Base-by-base conservation (phyloP, 2,113 vertebrate species). In the Taxidea taxus region DNA sequence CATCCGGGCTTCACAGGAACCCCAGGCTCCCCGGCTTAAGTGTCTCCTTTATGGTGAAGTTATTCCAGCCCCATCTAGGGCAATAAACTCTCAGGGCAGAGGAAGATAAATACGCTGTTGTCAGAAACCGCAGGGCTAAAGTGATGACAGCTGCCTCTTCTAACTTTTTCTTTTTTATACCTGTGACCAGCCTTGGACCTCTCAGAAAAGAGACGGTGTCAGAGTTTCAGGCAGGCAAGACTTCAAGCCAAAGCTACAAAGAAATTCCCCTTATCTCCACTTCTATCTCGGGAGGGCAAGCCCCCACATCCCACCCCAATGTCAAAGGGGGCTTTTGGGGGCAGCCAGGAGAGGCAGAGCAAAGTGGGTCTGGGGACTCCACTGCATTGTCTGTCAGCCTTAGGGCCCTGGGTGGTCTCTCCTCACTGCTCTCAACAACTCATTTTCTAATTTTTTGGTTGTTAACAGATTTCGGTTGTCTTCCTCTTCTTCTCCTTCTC, bases 401-500 rank as follows among this genome's bases (percentile, higher is more conserved):
- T 11, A 58, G 74, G 21, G 20, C 64, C 60, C 37, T 51, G 39
- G 23, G 12, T 78, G 84, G 6, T 42, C 87, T 60, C 93, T 91
- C 25, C 89, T 58, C 42, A 0, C 25, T 34, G 1, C 70, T 62
- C 74, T 16, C 51, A 51, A 27, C 39, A 87, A 92, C 47, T 86
- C 81, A 74, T 87, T 95, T 82, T 84, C 87, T 93, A 51, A 9
- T 1, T 31, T 39, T 85, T 54, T 44, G 23, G 77, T 47, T 25
- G 68, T 88, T 15, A 54, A 85, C 34, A 90, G 81, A 94, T 74
- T 77, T 90, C 91, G 60, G 23, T 90, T 90, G 66, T 93, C 80
- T 84, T 87, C 87, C 74, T 84, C 93, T 60, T 90, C 82, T 68
- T 89, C 37, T 56, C 92, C 64, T 93, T 56, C 47, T 37, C n/a